Evolutionary conservation across 2,113 vertebrate genomes (phyloP).

Genomic region (Vicugna pacos): DNA sequence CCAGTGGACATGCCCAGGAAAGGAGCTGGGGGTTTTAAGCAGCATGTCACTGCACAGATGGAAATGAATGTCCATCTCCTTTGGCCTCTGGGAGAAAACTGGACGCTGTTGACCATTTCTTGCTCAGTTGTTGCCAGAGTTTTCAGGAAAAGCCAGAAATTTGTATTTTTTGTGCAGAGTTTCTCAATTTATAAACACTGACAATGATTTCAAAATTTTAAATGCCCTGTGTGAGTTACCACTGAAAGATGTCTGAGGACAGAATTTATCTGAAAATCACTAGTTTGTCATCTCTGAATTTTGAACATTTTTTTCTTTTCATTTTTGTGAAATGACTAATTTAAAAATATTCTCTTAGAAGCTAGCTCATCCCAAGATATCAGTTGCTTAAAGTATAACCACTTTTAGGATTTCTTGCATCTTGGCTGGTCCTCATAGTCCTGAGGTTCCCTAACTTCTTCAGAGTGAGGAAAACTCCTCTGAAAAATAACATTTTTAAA

Average conservation of each 20-base stretch:
- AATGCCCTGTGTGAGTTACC: not conserved
- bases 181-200: not conserved
- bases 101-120: no score
- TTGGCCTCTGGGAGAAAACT: not conserved
- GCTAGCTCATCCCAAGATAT: not conserved
- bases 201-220: not conserved
- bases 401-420: not conserved
- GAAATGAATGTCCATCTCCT: accelerated
- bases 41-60: accelerated
- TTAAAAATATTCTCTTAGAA: not conserved
- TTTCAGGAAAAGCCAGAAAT: not conserved
- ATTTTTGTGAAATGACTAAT: not conserved
- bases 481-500: not conserved
- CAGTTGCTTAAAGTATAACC: not conserved
- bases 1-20: accelerated
- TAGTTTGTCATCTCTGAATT: not conserved
- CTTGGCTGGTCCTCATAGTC: not conserved
- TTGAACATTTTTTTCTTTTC: not conserved
- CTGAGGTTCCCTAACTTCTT: not conserved
- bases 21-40: not conserved
- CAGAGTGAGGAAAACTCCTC: not conserved
- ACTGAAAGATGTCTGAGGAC: not conserved
- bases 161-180: not conserved
- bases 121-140: not conserved
- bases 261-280: not conserved